Evolutionary conservation across 2,888 invertebrate species (phyloP).

Genomic region (Stenurella melanura): DNA sequence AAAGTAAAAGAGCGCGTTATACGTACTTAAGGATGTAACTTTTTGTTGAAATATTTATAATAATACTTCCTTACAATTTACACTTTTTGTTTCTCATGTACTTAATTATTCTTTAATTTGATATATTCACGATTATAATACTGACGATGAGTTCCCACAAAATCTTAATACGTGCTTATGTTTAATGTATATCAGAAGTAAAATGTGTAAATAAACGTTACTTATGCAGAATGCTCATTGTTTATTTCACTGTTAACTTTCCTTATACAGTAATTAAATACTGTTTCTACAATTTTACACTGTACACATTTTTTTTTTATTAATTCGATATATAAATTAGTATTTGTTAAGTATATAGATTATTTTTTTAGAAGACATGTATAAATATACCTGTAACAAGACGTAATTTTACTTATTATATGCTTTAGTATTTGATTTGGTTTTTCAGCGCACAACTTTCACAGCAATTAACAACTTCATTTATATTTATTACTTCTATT

Average conservation of each 20-base stretch:
- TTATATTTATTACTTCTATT: background rate
- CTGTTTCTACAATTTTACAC: conserved; percentile 3
- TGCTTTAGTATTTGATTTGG: conserved; percentile 5
- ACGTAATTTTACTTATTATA: conserved; percentile 16
- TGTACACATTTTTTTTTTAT: background rate
- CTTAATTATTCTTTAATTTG: background rate
- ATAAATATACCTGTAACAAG: conserved; percentile 15
- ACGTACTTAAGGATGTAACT: background rate
- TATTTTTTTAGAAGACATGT: background rate
- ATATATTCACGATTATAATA: conserved; percentile 5
- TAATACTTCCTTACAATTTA: background rate
- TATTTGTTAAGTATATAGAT: conserved; percentile 12
- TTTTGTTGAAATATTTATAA: background rate
- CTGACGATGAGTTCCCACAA: background rate
- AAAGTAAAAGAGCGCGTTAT: background rate
- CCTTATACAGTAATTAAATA: conserved; percentile 1
- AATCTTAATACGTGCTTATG: background rate
- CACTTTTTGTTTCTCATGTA: conserved; percentile 12
- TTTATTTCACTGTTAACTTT: conserved; percentile 4
- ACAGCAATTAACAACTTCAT: conserved; percentile 11
- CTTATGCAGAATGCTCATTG: background rate
- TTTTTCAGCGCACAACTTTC: conserved; percentile 23
- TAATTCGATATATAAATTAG: conserved; percentile 9
- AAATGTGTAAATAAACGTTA: background rate
- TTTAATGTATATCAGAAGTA: conserved; percentile 8